Conservation (phyloP, 30 jellyfish, hydroid and myxozoan genomes). For the Turritopsis dohrnii region DNA sequence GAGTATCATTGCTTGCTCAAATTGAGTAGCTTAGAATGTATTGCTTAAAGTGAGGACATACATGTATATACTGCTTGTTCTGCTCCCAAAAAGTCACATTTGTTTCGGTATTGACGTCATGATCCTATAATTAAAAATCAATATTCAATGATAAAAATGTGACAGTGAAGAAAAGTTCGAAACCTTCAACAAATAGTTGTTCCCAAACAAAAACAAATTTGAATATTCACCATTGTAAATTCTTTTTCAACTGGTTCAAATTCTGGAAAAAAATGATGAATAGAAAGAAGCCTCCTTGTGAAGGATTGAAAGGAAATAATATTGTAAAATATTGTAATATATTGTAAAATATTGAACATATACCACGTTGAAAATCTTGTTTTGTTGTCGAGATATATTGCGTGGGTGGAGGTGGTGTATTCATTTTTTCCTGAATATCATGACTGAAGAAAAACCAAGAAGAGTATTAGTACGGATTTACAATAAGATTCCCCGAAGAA, state of each 20-base stretch:
- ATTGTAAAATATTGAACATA: too few relatives aligned
- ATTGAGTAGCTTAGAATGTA: too few relatives aligned
- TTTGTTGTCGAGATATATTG: constrained; percentile 70
- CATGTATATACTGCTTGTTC: constrained; percentile 43
- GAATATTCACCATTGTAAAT: constrained; percentile 59
- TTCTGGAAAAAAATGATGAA: constrained; percentile 29
- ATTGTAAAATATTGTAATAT: too few relatives aligned
- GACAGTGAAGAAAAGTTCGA: not conserved
- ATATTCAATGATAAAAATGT: too few relatives aligned
- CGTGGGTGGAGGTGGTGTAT: constrained; percentile 62
- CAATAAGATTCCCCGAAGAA: too few relatives aligned
- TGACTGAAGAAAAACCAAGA: constrained; percentile 17
- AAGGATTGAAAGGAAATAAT: too few relatives aligned
- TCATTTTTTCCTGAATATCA: constrained; percentile 43
- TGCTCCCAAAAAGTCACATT: constrained; percentile 71
- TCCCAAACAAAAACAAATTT: too few relatives aligned
- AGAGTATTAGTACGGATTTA: not conserved
- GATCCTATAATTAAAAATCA: constrained; percentile 24
- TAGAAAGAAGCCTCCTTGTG: too few relatives aligned
- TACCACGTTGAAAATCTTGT: constrained; percentile 51
- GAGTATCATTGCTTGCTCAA: too few relatives aligned
- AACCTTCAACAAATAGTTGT: not conserved
- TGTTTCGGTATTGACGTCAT: constrained; percentile 57
- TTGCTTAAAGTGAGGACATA: constrained; percentile 29
- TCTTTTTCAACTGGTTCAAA: constrained; percentile 48